Base-by-base conservation (phyloP, 2,113 vertebrate species). In the Gorsachius goisagi region DNA sequence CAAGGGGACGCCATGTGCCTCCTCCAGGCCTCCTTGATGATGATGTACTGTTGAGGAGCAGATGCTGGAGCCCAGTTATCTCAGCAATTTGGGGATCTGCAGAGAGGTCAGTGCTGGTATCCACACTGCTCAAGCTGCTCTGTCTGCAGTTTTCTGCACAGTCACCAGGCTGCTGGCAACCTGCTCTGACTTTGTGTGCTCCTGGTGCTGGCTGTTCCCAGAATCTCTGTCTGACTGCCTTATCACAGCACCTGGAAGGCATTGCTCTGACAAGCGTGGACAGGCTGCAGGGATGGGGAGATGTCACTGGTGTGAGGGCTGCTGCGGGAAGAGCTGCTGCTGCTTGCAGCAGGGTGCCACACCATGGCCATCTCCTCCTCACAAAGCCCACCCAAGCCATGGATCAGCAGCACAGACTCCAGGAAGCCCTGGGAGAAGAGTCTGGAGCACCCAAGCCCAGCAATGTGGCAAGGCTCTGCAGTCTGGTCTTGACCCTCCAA, bases 321-420 rank as follows among this genome's bases (percentile, higher is more conserved):
- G 20, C n/a, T 41, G 60, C 7, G 24, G 6, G 11, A 78, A 59
- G n/a, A 81, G 24, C 37, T 78, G 49, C 37, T 68, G 60, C 77
- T 87, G 47, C 33, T 16, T 12, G 26, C 0, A 5, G 19, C 17
- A 3, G 5, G 76, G 63, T 80, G 26, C 39, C 39, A 41, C 39
- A 41, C 39, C 39, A 41, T 41, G 39, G n/a, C 30, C 76, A 15
- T 50, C 19, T 75, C 58, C 58, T 67, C 56, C n/a, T 72, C 12
- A 23, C 21, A 41, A 17, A 52, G 49, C 35, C 59, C 35, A 50
- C 17, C 3, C 0, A 1, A 77, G 5, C 16, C 14, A 6, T 24
- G 39, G 37, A 37, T 59, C 53, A 53, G 45, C 12, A 32, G 26
- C 11, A 44, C 53, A 58, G 44, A 15, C 9, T 53, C 50, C 39